Percentiles rank a stretch among this genome's conserved stretches.
Evolutionary conservation across 1,140 invertebrate genomes (phyloP).

Genomic region (Arctopsyche grandis): DNA sequence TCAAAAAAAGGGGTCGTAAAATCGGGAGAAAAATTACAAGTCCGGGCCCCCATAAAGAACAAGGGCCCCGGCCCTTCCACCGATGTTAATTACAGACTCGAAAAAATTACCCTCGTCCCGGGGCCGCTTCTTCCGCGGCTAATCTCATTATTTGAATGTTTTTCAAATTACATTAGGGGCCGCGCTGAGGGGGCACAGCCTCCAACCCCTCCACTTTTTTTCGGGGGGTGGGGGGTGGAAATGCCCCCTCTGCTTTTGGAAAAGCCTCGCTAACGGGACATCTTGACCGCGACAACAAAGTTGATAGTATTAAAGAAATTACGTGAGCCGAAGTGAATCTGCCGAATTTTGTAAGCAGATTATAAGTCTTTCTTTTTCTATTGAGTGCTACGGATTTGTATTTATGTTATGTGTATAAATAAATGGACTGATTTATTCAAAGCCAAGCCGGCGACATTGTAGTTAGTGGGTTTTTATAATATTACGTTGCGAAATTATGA

Average conservation of each 20-base stretch:
- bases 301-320: no score
- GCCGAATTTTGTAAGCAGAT: no score
- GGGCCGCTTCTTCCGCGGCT: conserved; percentile 36
- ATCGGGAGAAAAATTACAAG: conserved; percentile 38
- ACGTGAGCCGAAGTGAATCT: no score
- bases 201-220: neutral
- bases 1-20: conserved; percentile 6
- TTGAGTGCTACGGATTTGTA: no score
- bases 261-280: neutral
- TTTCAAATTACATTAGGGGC: conserved; percentile 52
- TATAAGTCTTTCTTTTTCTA: no score
- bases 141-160: conserved; percentile 54
- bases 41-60: conserved; percentile 25
- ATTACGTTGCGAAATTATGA: no score
- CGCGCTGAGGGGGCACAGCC: neutral
- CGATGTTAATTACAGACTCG: conserved; percentile 52
- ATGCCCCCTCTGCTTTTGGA: neutral
- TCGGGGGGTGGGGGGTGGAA: neutral
- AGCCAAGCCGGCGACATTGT: no score
- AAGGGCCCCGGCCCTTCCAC: conserved; percentile 25
- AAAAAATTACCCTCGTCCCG: conserved; percentile 50
- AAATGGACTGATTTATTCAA: no score
- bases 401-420: no score
- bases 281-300: neutral
- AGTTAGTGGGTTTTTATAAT: no score